Conservation (phyloP, 2,797 vertebrate genomes). For the Pangasius mekongensis region DNA sequence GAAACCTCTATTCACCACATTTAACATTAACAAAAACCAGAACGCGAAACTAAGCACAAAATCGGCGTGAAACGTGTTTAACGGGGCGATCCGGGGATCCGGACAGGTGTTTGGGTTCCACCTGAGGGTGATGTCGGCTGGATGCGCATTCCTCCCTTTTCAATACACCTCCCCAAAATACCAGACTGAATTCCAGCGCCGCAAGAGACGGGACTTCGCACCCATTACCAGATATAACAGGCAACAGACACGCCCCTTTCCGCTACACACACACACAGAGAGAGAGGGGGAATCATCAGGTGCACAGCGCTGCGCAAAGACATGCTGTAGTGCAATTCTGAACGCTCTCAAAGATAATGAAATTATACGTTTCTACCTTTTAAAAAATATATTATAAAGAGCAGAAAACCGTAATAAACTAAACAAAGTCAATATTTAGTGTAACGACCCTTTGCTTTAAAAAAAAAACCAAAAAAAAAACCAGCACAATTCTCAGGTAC, state of each 20-base stretch:
- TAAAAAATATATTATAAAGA: not conserved
- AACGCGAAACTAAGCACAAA: not conserved
- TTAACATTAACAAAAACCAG: not conserved
- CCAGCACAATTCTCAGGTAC: no score
- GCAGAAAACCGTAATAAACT: not conserved
- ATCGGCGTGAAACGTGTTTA: no score
- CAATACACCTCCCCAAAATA: constrained; percentile 45
- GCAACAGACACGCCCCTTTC: constrained; percentile 49
- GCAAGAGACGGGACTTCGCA: constrained; percentile 35
- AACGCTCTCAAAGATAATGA: not conserved
- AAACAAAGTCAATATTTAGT: not conserved
- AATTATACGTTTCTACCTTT: no score
- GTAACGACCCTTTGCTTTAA: not conserved
- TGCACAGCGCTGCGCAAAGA: not conserved
- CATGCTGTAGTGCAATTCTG: no score
- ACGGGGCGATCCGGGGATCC: not conserved
- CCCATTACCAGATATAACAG: constrained; percentile 43
- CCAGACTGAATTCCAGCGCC: constrained; percentile 50
- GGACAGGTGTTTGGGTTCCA: constrained; percentile 31
- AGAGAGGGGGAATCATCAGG: constrained; percentile 17
- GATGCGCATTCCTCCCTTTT: not conserved
- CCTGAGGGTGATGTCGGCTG: constrained; percentile 33
- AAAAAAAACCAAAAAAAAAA: fast-evolving
- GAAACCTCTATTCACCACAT: not conserved
- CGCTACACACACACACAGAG: not conserved